Conservation (phyloP, 2,797 vertebrate species). For the Sebastes baramenuke region DNA sequence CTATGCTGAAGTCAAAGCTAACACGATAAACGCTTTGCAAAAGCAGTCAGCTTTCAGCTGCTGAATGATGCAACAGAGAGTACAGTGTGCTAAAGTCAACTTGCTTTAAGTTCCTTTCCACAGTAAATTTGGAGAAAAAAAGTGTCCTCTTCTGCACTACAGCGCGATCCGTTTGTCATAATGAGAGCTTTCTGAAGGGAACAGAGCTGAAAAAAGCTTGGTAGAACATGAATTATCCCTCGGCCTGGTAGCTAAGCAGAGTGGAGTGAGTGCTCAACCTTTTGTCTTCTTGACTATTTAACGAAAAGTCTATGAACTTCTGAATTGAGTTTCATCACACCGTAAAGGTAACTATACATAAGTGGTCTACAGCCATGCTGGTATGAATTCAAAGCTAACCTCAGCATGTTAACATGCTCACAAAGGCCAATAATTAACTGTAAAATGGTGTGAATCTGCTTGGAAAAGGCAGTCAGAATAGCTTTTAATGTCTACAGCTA, state of each 20-base stretch:
- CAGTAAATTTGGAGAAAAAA: constrained; percentile 44
- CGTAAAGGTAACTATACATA: neutral
- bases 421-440: neutral
- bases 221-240: constrained; percentile 26
- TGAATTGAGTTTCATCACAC: constrained; percentile 6
- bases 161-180: constrained; percentile 55
- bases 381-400: neutral
- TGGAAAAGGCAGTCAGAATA: neutral
- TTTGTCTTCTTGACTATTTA: constrained; percentile 9
- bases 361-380: neutral
- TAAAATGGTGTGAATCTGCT: neutral
- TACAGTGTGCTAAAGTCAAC: constrained; percentile 51
- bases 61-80: constrained; percentile 55
- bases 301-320: constrained; percentile 7
- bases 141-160: constrained; percentile 5
- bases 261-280: neutral
- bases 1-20: constrained; percentile 23
- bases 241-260: neutral
- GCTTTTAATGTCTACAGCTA: no score
- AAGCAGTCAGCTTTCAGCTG: constrained; percentile 25
- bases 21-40: constrained; percentile 50
- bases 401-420: neutral
- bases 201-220: constrained; percentile 6
- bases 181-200: constrained; percentile 37
- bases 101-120: constrained; percentile 59